Percentiles rank a stretch among this genome's conserved stretches.
These are phyloP conservation scores for Clarias laeviceps DNA, from an alignment of 2,797 vertebrate genomes.

Conservation along the genomic window DNA sequence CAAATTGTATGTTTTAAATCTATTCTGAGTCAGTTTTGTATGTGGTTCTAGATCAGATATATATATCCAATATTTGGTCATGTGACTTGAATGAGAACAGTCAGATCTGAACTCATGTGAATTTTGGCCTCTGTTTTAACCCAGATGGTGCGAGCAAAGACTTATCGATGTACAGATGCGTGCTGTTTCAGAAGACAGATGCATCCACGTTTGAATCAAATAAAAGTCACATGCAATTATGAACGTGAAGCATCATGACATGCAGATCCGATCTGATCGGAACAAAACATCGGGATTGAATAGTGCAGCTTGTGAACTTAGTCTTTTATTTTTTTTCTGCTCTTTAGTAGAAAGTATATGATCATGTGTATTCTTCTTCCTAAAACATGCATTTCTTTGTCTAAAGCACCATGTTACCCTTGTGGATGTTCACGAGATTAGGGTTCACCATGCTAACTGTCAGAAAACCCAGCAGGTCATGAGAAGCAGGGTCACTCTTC, in stretches of 20 bases:
- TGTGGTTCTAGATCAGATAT: no score
- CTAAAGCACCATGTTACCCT: constrained; percentile 6
- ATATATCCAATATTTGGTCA: no score
- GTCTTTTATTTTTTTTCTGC: neutral
- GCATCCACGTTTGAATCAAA: neutral
- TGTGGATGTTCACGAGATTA: constrained; percentile 35
- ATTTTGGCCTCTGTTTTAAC: no score
- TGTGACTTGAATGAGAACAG: no score
- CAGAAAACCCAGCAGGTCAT: constrained; percentile 35
- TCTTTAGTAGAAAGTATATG: neutral
- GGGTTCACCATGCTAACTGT: constrained; percentile 42
- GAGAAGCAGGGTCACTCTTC: constrained; percentile 39
- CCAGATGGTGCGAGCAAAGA: neutral
- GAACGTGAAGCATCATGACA: no score
- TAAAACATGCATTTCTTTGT: constrained; percentile 25
- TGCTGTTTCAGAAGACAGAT: neutral
- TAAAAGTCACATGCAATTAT: no score
- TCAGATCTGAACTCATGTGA: no score
- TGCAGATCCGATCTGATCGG: no score
- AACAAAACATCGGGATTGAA: no score
- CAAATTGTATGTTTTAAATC: no score
- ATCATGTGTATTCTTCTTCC: neutral
- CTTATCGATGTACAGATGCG: neutral
- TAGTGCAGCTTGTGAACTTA: no score
- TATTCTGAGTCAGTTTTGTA: no score